Conservation (phyloP, 2,888 invertebrate species). For the Drosophila flavopinicola region DNA sequence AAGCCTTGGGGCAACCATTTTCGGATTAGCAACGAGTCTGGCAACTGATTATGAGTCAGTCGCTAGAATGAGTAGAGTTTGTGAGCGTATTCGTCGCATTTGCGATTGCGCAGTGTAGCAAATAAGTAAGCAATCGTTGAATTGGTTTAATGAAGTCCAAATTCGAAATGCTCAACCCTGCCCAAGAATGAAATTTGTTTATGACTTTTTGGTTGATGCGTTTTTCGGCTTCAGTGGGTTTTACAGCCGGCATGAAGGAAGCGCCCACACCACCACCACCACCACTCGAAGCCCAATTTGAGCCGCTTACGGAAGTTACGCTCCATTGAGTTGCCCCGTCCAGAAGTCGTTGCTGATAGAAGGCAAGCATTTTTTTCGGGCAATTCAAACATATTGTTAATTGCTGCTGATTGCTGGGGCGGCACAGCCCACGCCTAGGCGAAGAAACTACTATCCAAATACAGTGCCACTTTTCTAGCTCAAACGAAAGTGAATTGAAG, state of each 20-base stretch:
- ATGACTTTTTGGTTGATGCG: slow-evolving; percentile 65
- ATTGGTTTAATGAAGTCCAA: slow-evolving; percentile 39
- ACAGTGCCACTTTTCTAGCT: too few species aligned
- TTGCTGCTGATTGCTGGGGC: slow-evolving; percentile 63
- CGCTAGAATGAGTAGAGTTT: slow-evolving; percentile 4
- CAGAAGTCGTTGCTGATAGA: slow-evolving; percentile 30
- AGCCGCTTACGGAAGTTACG: slow-evolving; percentile 72
- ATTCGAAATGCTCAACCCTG: slow-evolving; percentile 44
- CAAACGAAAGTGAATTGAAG: too few species aligned
- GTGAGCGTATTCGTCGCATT: slow-evolving; percentile 19
- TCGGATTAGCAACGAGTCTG: slow-evolving; percentile 40
- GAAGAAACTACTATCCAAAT: slow-evolving; percentile 18
- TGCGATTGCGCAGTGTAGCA: slow-evolving; percentile 48
- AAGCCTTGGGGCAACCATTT: slow-evolving; percentile 62
- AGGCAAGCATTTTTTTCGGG: slow-evolving; percentile 27
- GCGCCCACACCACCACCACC: slow-evolving; percentile 43
- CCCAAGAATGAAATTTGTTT: slow-evolving; percentile 53
- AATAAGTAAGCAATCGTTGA: slow-evolving; percentile 13
- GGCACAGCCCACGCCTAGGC: slow-evolving; percentile 52
- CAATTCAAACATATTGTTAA: slow-evolving; percentile 69
- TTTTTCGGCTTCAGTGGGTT: slow-evolving; percentile 76
- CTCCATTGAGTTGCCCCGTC: slow-evolving; percentile 45
- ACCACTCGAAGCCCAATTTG: slow-evolving; percentile 52
- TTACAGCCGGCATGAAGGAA: slow-evolving; percentile 59
- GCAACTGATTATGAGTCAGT: slow-evolving; percentile 29